Conservation (phyloP, 1,140 invertebrate genomes). For the Liolophura sinensis region DNA sequence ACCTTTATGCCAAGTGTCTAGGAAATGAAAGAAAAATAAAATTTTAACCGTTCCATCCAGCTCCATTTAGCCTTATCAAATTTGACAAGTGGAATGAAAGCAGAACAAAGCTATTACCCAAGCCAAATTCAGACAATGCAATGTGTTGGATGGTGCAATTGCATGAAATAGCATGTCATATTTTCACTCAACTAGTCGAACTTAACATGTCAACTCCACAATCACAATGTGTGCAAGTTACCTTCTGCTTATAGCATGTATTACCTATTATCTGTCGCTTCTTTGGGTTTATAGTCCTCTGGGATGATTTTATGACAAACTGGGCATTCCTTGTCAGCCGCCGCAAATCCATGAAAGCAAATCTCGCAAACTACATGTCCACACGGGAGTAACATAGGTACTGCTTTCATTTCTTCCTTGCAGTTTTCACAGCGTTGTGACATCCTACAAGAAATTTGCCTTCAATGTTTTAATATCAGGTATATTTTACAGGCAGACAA, state of each 20-base stretch:
- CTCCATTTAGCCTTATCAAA: no score
- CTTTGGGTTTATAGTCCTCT: slow-evolving; percentile 12
- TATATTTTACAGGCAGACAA: neutral
- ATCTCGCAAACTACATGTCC: slow-evolving; percentile 22
- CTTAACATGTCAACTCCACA: neutral
- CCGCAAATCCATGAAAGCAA: slow-evolving; percentile 22
- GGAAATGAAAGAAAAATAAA: no score
- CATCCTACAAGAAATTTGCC: slow-evolving; percentile 13
- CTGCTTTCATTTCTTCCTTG: slow-evolving; percentile 19
- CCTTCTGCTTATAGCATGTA: no score
- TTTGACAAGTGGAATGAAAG: no score
- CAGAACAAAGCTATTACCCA: neutral
- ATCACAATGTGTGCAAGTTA: no score
- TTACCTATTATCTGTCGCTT: slow-evolving; percentile 10
- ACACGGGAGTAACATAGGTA: slow-evolving; percentile 26
- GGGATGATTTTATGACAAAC: slow-evolving; percentile 22
- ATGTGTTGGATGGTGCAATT: neutral
- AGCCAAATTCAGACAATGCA: neutral
- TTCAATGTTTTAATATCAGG: no score
- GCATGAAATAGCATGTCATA: neutral
- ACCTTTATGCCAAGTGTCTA: no score
- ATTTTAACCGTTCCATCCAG: no score
- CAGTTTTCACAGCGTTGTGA: slow-evolving; percentile 23
- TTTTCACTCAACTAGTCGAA: neutral
- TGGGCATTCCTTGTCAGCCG: slow-evolving; percentile 14